These are phyloP conservation scores for Tragelaphus buxtoni DNA, from an alignment of 2,113 vertebrate species.

Conservation along the genomic window DNA sequence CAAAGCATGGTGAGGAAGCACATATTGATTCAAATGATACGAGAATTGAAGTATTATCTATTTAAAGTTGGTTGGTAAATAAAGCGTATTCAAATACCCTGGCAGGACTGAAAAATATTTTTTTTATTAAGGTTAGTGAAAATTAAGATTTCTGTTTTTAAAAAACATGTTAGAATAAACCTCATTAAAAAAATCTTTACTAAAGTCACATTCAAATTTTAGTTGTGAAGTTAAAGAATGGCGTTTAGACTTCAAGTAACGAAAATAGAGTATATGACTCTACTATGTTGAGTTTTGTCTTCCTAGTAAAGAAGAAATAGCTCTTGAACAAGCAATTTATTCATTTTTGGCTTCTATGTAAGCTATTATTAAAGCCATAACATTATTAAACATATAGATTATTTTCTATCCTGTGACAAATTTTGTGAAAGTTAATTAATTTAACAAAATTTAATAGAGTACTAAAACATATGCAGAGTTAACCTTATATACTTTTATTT, in stretches of 20 bases:
- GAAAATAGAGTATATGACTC: not conserved
- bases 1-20: not conserved
- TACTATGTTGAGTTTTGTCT: not conserved
- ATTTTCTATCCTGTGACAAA: not conserved
- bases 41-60: not conserved
- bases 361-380: not conserved
- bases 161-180: not conserved
- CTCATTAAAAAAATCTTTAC: not conserved
- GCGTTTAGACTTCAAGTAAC: slow-evolving; percentile 9
- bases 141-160: not conserved
- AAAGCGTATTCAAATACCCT: not conserved
- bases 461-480: not conserved
- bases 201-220: not conserved
- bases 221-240: not conserved
- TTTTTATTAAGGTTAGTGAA: slow-evolving; percentile 23
- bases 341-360: not conserved
- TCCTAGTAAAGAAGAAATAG: not conserved
- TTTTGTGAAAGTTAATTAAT: not conserved
- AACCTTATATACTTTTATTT: slow-evolving; percentile 2
- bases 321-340: not conserved
- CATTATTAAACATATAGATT: not conserved
- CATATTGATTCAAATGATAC: not conserved
- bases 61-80: not conserved
- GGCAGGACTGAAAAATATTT: not conserved
- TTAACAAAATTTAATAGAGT: not conserved